A percentile compares a stretch with the other conserved stretches of the same genome.
phyloP scores from a whole-genome alignment of 2,797 vertebrate genomes.

The Microctenopoma lineatum region DNA sequence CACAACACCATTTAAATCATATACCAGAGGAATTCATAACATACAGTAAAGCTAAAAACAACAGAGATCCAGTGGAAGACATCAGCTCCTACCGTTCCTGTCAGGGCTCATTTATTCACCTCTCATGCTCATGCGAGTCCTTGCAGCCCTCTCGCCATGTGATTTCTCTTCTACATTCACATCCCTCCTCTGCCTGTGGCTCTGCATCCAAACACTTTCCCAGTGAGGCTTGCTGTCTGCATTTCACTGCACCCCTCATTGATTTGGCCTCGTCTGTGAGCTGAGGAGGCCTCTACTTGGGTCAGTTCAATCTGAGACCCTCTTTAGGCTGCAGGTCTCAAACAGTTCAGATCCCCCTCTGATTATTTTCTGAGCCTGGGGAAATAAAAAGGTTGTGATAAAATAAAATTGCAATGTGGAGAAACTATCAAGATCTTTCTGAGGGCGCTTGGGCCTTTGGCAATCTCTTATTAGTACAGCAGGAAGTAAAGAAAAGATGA shows the following conservation, averaged over 20 bases:
- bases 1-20: conserved; percentile 7
- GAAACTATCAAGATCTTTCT: conserved; percentile 36
- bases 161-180: conserved; percentile 70
- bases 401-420: conserved; percentile 42
- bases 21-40: conserved; percentile 7
- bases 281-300: conserved; percentile 62
- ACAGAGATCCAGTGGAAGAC: conserved; percentile 32
- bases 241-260: conserved; percentile 66
- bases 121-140: conserved; percentile 56
- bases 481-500: conserved; percentile 26
- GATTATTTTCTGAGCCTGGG: conserved; percentile 54
- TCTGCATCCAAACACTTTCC: conserved; percentile 69
- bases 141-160: conserved; percentile 46
- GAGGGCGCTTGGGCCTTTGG: conserved; percentile 28
- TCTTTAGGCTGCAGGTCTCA: conserved; percentile 58
- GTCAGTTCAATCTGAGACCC: conserved; percentile 59
- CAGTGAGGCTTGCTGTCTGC: conserved; percentile 60
- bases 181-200: conserved; percentile 53
- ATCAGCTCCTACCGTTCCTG: conserved; percentile 54
- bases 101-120: conserved; percentile 67
- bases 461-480: conserved; percentile 21
- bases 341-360: conserved; percentile 53
- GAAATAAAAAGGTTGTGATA: conserved; percentile 49
- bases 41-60: conserved; percentile 11
- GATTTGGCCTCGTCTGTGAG: conserved; percentile 66